Evolutionary conservation across 2,888 invertebrate species (phyloP).

Genomic region (Melolontha melolontha): DNA sequence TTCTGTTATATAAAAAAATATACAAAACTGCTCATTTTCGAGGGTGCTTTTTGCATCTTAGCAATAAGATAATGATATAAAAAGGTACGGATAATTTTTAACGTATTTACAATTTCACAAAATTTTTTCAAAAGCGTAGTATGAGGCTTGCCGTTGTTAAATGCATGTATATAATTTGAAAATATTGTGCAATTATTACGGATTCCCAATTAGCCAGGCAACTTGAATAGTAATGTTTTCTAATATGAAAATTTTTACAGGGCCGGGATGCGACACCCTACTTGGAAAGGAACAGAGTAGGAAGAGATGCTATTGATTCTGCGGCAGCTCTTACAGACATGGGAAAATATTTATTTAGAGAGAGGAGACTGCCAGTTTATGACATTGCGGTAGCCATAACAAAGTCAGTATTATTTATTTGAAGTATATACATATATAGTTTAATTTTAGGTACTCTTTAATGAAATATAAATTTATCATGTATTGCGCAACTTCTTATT

Average conservation of each 20-base stretch:
- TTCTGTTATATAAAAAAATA: no score
- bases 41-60: no score
- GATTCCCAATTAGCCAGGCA: no score
- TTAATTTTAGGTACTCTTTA: background rate
- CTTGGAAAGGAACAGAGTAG: slow-evolving; percentile 92
- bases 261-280: slow-evolving; percentile 96
- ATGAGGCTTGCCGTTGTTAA: no score
- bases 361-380: slow-evolving; percentile 92
- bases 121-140: no score
- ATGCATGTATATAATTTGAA: no score
- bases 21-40: no score
- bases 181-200: no score
- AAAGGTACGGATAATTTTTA: no score
- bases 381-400: slow-evolving; percentile 96
- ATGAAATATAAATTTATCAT: background rate
- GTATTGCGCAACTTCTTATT: background rate
- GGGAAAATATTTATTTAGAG: slow-evolving; percentile 97
- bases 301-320: slow-evolving; percentile 93
- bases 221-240: no score
- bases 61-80: no score
- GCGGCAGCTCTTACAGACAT: slow-evolving; percentile 95
- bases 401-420: slow-evolving; percentile 77
- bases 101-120: no score
- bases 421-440: background rate
- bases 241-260: slow-evolving; percentile 65